These are phyloP conservation scores for Adelges cooleyi DNA, from an alignment of 1,140 invertebrate species.

Conservation along the genomic window DNA sequence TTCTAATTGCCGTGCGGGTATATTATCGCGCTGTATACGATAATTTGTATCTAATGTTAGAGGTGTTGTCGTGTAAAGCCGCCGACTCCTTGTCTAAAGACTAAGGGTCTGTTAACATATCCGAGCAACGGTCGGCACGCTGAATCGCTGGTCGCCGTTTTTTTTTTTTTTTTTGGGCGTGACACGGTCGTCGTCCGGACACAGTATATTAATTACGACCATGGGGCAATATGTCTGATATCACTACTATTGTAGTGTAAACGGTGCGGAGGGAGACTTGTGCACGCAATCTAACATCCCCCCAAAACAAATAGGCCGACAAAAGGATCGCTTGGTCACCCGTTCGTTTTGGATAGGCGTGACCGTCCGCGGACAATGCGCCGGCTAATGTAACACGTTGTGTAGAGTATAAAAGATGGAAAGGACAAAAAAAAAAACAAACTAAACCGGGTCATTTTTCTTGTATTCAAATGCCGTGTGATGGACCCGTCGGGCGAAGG, in stretches of 20 bases:
- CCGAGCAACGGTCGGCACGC: no score
- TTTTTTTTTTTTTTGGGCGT: slow-evolving; percentile 2
- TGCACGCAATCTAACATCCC: no score
- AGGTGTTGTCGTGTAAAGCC: no score
- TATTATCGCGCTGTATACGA: no score
- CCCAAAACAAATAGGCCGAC: slow-evolving; percentile 13
- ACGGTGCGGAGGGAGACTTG: neutral
- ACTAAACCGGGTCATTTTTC: slow-evolving; percentile 1
- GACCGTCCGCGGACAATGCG: slow-evolving; percentile 10
- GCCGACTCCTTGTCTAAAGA: no score
- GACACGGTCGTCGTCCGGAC: neutral
- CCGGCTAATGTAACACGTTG: neutral
- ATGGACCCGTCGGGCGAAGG: slow-evolving; percentile 3
- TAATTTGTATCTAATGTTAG: no score
- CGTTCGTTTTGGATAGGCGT: slow-evolving; percentile 1
- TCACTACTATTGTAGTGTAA: neutral
- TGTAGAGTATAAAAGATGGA: no score
- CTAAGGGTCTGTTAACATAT: no score
- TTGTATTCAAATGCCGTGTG: neutral
- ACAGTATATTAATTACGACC: slow-evolving; percentile 12
- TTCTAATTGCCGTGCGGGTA: no score
- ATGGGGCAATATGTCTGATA: no score
- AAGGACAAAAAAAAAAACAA: neutral
- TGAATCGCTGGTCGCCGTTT: no score
- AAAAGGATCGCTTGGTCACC: slow-evolving; percentile 13